Evolutionary conservation across 2,797 vertebrate species (phyloP).

Genomic region (Gymnodraco acuticeps): DNA sequence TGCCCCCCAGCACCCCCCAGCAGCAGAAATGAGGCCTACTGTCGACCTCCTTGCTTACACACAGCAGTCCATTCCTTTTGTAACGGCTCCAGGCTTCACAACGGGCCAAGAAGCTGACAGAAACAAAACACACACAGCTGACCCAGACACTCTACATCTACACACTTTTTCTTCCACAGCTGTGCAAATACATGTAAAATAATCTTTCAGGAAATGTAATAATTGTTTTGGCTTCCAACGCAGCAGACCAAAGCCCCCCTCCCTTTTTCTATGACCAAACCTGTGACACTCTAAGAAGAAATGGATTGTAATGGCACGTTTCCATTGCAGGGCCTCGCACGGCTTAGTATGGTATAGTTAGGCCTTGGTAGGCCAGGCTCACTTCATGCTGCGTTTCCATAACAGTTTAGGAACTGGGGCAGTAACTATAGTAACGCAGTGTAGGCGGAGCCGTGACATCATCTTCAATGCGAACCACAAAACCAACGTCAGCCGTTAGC

Average conservation of each 20-base stretch:
- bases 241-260: constrained; percentile 22
- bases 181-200: constrained; percentile 77
- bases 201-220: constrained; percentile 65
- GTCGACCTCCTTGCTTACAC: constrained; percentile 43
- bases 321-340: too few relatives aligned
- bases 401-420: too few relatives aligned
- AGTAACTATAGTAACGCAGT: too few relatives aligned
- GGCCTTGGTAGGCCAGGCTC: too few relatives aligned
- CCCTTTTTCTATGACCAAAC: constrained; percentile 23
- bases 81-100: constrained; percentile 48
- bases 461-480: too few relatives aligned
- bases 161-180: constrained; percentile 54
- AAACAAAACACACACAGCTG: constrained; percentile 37
- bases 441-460: too few relatives aligned
- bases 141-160: constrained; percentile 42
- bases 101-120: constrained; percentile 58
- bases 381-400: too few relatives aligned
- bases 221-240: constrained; percentile 74
- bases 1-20: neutral
- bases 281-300: constrained; percentile 48
- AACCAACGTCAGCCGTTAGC: too few relatives aligned
- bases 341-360: too few relatives aligned
- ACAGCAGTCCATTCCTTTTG: constrained; percentile 65
- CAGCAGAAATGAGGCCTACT: constrained; percentile 40
- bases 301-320: constrained; percentile 27